A percentile compares a stretch with the other conserved stretches of the same genome.
Conservation (phyloP, 1,140 invertebrate species). For the Drosophila sproati region DNA sequence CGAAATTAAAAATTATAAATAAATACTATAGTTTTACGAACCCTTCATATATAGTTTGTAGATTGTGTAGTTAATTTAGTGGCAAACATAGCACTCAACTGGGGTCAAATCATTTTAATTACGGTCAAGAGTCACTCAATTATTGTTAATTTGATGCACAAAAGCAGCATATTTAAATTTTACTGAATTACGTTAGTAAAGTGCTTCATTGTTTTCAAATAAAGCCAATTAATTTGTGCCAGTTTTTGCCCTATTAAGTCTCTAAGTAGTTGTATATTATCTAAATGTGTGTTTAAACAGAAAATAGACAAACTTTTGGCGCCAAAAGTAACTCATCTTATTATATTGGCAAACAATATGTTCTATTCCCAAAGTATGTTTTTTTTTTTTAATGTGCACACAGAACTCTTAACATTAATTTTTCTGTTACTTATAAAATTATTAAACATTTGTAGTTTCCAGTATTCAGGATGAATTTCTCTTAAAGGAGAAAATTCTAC, state of each 20-base stretch:
- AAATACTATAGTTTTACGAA: neutral
- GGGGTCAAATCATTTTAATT: conserved; percentile 71
- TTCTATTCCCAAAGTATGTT: no score
- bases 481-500: no score
- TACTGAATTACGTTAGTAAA: conserved; percentile 13
- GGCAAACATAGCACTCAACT: conserved; percentile 5
- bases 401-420: no score
- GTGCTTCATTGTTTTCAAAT: conserved; percentile 72
- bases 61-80: conserved; percentile 18
- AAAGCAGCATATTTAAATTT: conserved; percentile 1
- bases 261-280: conserved; percentile 17
- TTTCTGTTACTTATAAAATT: no score
- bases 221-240: conserved; percentile 71
- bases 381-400: no score
- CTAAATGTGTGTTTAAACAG: no score
- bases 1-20: neutral
- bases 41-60: neutral
- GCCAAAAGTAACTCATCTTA: no score
- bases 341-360: no score
- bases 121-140: conserved; percentile 77
- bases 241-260: conserved; percentile 15
- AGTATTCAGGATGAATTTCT: no score
- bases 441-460: no score
- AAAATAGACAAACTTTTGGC: no score
- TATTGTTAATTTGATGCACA: conserved; percentile 30